Percentiles rank a stretch among this genome's conserved stretches.
Evolutionary conservation across 2,888 invertebrate genomes (phyloP).

Genomic region (Noctua fimbriata): DNA sequence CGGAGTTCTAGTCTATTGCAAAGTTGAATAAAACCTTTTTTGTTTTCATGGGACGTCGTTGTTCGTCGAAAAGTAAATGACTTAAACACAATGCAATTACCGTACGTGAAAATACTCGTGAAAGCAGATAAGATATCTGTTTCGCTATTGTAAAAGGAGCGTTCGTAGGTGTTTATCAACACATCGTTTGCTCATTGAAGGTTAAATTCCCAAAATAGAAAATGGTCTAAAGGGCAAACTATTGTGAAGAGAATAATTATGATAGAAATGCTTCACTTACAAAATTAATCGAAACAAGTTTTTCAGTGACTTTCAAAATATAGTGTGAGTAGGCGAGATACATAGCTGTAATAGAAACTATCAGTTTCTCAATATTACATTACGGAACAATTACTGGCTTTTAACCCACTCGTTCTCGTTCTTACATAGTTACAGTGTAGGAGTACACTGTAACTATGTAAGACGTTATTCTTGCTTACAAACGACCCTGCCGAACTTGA

Average conservation of each 20-base stretch:
- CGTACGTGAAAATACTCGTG: slow-evolving; percentile 42
- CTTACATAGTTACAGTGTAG: too few relatives aligned
- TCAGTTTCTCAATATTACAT: slow-evolving; percentile 31
- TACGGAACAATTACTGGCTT: slow-evolving; percentile 32
- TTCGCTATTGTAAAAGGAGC: slow-evolving; percentile 2
- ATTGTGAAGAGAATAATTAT: slow-evolving; percentile 4
- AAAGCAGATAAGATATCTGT: neutral
- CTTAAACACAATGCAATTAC: slow-evolving; percentile 37
- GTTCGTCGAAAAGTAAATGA: slow-evolving; percentile 35
- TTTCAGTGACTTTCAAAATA: neutral
- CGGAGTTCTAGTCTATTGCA: slow-evolving; percentile 5
- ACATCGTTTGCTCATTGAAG: neutral
- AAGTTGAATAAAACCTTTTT: slow-evolving; percentile 22
- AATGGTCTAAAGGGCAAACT: neutral
- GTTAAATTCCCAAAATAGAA: slow-evolving; percentile 4
- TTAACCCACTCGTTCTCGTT: slow-evolving; percentile 29
- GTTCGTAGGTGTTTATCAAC: slow-evolving; percentile 10
- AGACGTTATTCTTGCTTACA: slow-evolving; percentile 16
- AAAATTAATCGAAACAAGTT: neutral
- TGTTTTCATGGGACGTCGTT: slow-evolving; percentile 24
- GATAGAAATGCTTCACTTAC: neutral
- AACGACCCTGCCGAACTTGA: slow-evolving; percentile 51
- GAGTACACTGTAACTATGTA: neutral
- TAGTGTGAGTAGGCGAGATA: neutral
- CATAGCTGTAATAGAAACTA: neutral